phyloP scores from a whole-genome alignment of 2,113 vertebrate genomes.

The Ptilonorhynchus violaceus region DNA sequence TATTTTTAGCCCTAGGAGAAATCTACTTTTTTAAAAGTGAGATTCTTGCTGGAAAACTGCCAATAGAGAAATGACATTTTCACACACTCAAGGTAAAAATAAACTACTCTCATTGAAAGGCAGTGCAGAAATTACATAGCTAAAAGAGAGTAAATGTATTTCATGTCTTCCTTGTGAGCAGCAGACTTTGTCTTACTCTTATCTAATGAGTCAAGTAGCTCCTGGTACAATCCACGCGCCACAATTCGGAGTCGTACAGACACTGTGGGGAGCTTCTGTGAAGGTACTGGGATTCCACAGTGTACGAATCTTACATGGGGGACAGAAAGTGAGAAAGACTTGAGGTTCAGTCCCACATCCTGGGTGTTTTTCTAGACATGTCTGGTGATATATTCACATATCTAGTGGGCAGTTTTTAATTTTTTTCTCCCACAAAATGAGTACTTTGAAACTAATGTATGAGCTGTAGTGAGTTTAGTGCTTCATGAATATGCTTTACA shows the following conservation, averaged over 20 bases:
- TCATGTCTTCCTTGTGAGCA: background rate
- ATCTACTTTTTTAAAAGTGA: background rate
- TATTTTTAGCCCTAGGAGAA: background rate
- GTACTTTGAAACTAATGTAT: background rate
- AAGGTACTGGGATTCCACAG: background rate
- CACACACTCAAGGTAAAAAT: background rate
- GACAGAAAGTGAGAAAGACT: background rate
- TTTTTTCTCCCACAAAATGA: background rate
- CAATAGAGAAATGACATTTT: background rate
- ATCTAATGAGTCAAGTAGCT: background rate
- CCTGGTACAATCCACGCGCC: background rate
- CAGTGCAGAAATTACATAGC: background rate
- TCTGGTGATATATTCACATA: background rate
- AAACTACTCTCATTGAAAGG: background rate
- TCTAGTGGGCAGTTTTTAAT: background rate
- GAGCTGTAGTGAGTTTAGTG: background rate
- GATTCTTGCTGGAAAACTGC: background rate
- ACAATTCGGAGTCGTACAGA: background rate
- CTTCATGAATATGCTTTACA: background rate
- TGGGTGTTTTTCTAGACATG: background rate
- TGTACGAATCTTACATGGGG: background rate
- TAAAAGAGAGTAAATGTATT: background rate
- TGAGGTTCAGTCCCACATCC: background rate
- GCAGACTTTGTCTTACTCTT: background rate
- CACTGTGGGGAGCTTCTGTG: background rate